These are phyloP conservation scores for Dermochelys coriacea DNA, from an alignment of 2,797 vertebrate genomes.

Conservation along the genomic window DNA sequence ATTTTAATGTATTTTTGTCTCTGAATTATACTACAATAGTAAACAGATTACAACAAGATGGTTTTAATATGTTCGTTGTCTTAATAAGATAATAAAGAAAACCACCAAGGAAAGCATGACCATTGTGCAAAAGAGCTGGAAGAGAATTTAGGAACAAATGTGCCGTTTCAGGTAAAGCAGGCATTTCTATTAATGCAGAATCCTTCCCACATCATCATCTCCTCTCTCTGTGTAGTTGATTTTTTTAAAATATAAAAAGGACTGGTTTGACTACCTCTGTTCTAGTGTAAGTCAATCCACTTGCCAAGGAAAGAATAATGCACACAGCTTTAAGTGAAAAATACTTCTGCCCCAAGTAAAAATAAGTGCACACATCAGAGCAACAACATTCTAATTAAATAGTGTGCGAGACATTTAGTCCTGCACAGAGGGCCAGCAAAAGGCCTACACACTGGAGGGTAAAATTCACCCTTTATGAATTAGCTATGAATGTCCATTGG, in stretches of 20 bases:
- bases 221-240: fast-evolving
- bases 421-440: not conserved
- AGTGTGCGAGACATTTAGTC: not conserved
- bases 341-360: fast-evolving
- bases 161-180: not conserved
- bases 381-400: not conserved
- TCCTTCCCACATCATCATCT: not conserved
- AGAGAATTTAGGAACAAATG: not conserved
- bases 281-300: not conserved
- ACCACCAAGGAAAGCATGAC: not conserved
- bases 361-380: not conserved
- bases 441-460: not conserved
- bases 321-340: not conserved
- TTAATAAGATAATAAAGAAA: no score
- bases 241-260: not conserved
- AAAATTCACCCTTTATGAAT: not conserved
- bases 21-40: not conserved
- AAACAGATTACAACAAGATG: no score
- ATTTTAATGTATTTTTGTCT: no score
- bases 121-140: not conserved
- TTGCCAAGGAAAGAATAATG: fast-evolving
- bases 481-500: not conserved
- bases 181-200: not conserved
- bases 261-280: not conserved
- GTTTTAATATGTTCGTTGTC: no score